Base-by-base conservation (phyloP, 1,140 invertebrate species). In the Heterodera carotae region DNA sequence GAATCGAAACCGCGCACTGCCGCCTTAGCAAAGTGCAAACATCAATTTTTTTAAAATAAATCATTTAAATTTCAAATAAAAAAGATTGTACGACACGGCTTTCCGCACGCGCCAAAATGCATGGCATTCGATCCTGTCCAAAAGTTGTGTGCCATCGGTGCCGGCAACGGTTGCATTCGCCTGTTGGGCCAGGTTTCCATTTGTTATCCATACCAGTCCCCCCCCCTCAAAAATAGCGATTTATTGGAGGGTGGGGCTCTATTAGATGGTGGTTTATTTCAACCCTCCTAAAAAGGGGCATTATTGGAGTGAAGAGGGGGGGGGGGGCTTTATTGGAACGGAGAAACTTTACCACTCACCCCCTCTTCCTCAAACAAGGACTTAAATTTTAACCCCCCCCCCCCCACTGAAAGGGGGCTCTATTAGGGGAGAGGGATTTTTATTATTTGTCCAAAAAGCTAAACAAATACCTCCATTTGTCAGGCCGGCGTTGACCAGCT, bases 81-180 rank as follows among this genome's bases (percentile, higher is more conserved):
- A 53, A 33, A 87, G 85, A 80, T 87, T 15, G 82, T 86, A 1
- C 82, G 85, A 31, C 96, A 98, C 92, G 97, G 97, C 83, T 99
- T 99, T 91, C 97, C 97, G 78, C 94, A 95, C 90, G 93, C 97
- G 84, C 96, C 97, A 60, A 96, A 94, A 80, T 93, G 95, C 59
- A 90, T 98, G 88, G 96, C 96, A 66, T 98, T 94, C 91, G 97
- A 99, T 91, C 95, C 96, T 62, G 92, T 99, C 83, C 97, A 99
- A 90, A 93, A 93, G 89, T 91, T 99, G 69, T 91, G 98, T 85
- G 97, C 95, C 56, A 94, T 99, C 88, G 97, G 96, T 76, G 96
- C 96, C 85, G 97, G 95, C 90, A 92, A 92, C 83, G 97, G 96
- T 87, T 94, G 93, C 80, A 91, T 99, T 76, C 92, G 96, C 90